These are phyloP conservation scores for Troides aeacus DNA, from an alignment of 2,888 invertebrate species.

Conservation along the genomic window DNA sequence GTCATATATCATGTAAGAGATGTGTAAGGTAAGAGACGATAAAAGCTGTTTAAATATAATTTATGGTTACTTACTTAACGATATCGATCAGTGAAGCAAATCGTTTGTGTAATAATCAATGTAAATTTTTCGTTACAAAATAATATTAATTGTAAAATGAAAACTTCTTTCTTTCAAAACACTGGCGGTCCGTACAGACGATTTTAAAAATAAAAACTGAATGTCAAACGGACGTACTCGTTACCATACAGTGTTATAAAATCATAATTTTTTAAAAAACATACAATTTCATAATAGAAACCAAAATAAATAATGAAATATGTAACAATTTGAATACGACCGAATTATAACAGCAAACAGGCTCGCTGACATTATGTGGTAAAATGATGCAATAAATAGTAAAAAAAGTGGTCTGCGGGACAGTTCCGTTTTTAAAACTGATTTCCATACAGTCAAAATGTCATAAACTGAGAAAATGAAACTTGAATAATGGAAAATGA, in stretches of 20 bases:
- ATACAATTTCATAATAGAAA: constrained; percentile 24
- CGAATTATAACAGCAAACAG: constrained; percentile 13
- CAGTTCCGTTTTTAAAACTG: constrained; percentile 18
- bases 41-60: too few relatives aligned
- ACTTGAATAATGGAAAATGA: constrained; percentile 75
- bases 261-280: constrained; percentile 21
- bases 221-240: constrained; percentile 25
- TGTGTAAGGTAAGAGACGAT: too few relatives aligned
- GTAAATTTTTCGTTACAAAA: background rate
- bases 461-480: constrained; percentile 49
- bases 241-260: constrained; percentile 22
- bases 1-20: too few relatives aligned
- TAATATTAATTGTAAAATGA: background rate
- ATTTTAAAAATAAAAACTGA: constrained; percentile 4
- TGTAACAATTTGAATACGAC: constrained; percentile 20
- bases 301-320: constrained; percentile 24
- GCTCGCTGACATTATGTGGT: constrained; percentile 17
- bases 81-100: too few relatives aligned
- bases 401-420: constrained; percentile 1
- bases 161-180: constrained; percentile 13
- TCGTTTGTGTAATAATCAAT: too few relatives aligned
- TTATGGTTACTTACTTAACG: too few relatives aligned
- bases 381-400: constrained; percentile 8
- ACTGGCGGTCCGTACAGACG: constrained; percentile 21
- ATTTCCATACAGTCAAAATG: constrained; percentile 64